Evolutionary conservation across 2,888 invertebrate genomes (phyloP).

Genomic region (Eulithis prunata): DNA sequence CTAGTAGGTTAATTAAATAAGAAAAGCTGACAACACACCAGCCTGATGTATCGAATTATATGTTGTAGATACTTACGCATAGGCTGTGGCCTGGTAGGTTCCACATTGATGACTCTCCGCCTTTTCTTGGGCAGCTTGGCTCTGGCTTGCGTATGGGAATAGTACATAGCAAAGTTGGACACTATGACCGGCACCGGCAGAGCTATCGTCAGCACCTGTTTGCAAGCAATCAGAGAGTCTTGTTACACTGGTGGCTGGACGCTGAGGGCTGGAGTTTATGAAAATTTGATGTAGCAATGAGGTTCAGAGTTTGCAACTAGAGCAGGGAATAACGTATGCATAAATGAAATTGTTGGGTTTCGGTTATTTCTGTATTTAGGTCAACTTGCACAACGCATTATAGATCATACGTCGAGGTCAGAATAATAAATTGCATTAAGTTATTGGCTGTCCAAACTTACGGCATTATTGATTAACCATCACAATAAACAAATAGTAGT

Average conservation of each 20-base stretch:
- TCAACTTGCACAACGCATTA: slow-evolving; percentile 10
- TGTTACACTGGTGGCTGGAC: slow-evolving; percentile 32
- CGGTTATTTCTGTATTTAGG: slow-evolving; percentile 25
- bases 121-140: slow-evolving; percentile 99
- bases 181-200: slow-evolving; percentile 99
- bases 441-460: not conserved
- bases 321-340: slow-evolving; percentile 37
- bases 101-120: slow-evolving; percentile 97
- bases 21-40: not conserved
- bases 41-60: not conserved
- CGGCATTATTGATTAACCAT: not conserved
- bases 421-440: not conserved
- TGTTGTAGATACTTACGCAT: slow-evolving; percentile 64
- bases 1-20: not conserved
- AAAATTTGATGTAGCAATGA: slow-evolving; percentile 41
- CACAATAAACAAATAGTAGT: not conserved
- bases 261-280: slow-evolving; percentile 35
- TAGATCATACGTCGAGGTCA: not conserved
- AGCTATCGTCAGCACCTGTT: slow-evolving; percentile 94
- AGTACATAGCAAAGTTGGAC: slow-evolving; percentile 99
- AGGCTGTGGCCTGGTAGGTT: slow-evolving; percentile 90
- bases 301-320: slow-evolving; percentile 39
- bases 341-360: slow-evolving; percentile 33
- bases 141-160: slow-evolving; percentile 97
- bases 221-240: slow-evolving; percentile 24